phyloP scores from a whole-genome alignment of 37 sponge, comb jelly and placozoan genomes.

The Beroe ovata region DNA sequence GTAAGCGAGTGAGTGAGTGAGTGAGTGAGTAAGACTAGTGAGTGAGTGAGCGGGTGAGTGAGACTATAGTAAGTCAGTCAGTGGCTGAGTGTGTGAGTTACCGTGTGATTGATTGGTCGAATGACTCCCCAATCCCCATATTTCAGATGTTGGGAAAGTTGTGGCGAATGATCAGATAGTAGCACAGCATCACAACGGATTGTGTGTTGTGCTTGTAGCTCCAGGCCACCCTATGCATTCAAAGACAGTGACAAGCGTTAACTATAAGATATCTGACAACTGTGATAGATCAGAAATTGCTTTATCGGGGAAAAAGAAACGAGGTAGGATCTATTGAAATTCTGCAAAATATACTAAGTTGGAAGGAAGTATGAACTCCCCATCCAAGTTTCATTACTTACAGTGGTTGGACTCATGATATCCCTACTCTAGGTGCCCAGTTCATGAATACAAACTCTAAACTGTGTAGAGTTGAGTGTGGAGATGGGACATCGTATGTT shows the following conservation, averaged over 20 bases:
- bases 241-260: slow-evolving; percentile 10
- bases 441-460: neutral
- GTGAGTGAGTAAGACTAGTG: too few relatives aligned
- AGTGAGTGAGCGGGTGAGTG: too few relatives aligned
- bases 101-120: too few relatives aligned
- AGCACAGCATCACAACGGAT: slow-evolving; percentile 37
- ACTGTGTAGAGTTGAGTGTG: slow-evolving; percentile 6
- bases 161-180: slow-evolving; percentile 19
- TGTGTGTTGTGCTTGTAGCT: neutral
- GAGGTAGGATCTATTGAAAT: too few relatives aligned
- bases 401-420: too few relatives aligned
- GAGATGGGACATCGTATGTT: slow-evolving; percentile 15
- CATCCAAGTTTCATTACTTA: too few relatives aligned
- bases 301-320: slow-evolving; percentile 54
- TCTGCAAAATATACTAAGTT: too few relatives aligned
- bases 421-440: slow-evolving; percentile 31
- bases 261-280: slow-evolving; percentile 39
- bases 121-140: neutral
- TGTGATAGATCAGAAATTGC: slow-evolving; percentile 27
- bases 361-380: too few relatives aligned
- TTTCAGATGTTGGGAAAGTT: slow-evolving; percentile 48
- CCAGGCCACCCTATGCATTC: neutral
- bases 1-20: too few relatives aligned
- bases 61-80: too few relatives aligned
- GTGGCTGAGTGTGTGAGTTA: too few relatives aligned